Evolutionary conservation across 2,888 invertebrate genomes (phyloP), one percentile per base, ranked within the genome.

Genomic region (Chaitophorus viminalis): DNA sequence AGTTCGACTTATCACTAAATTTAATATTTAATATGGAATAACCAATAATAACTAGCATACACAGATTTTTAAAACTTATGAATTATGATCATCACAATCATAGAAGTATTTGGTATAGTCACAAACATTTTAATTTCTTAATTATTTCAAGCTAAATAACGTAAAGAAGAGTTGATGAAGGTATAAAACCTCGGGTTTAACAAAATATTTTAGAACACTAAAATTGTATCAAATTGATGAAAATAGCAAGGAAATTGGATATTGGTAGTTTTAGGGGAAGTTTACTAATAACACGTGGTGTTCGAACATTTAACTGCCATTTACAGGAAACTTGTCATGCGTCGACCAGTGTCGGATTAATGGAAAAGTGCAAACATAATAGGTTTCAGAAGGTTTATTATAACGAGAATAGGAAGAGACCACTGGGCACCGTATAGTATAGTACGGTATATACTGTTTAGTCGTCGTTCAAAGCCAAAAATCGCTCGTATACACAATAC

Each of bases 381-480:
- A 79, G 18, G 75, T 65, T 81, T 65, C 75, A 65, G 39, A 65
- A 31, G 31, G 78, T 87, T 87, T 87, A 81, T 65, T 79, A 86
- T 81, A 60, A 21, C 60, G 29, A 9, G 29, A 39, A 54, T 46
- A 1, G 60, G 25, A 18, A 18, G 60, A n/a, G 31, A 68, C 18
- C 68, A n/a, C 29, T 17, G 8, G 52, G 21, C 25, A 70, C 9
- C 2, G 68, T n/a, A 39, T 68, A 9, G n/a, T n/a, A n/a, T n/a
- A n/a, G n/a, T n/a, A n/a, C n/a, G n/a, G n/a, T n/a, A n/a, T n/a
- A n/a, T n/a, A n/a, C n/a, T n/a, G n/a, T n/a, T n/a, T n/a, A n/a
- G 33, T 75, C 36, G 74, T 75, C 36, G 68, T 36, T 70, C 68
- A 65, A 65, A 70, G 29, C 54, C 60, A 52, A 78, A 86, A 86